Conservation (phyloP, 2,113 vertebrate species). For the Apus apus region DNA sequence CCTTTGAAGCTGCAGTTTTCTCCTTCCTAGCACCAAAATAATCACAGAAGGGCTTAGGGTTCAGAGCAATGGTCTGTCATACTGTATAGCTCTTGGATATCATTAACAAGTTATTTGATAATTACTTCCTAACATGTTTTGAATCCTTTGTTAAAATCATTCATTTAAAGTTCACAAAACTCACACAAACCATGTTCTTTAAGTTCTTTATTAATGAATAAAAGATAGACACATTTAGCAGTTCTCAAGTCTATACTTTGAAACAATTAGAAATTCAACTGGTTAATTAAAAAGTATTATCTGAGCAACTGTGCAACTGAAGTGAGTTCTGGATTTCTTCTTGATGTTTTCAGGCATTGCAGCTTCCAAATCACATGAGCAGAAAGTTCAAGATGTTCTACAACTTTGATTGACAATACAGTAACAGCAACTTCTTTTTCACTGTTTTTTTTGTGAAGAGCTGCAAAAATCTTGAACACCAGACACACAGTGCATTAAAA, state of each 20-base stretch:
- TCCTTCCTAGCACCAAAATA: conserved; percentile 3
- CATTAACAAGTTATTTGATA: conserved; percentile 54
- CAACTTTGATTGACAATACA: not conserved
- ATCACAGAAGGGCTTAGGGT: not conserved
- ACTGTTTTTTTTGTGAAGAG: not conserved
- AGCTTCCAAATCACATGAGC: not conserved
- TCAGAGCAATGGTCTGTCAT: not conserved
- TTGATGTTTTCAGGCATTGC: not conserved
- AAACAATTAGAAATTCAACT: conserved; percentile 1
- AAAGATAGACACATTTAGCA: not conserved
- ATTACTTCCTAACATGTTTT: conserved; percentile 20
- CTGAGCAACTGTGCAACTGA: not conserved
- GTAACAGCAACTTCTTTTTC: not conserved
- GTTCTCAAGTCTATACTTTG: not conserved
- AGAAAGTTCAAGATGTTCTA: not conserved
- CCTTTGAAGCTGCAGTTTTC: conserved; percentile 34
- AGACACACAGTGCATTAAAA: not conserved
- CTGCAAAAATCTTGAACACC: not conserved
- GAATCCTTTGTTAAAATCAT: not conserved
- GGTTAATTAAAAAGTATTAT: not conserved
- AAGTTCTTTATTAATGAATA: conserved; percentile 34
- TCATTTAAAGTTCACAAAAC: conserved; percentile 40
- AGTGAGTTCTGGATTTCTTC: not conserved
- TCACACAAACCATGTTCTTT: not conserved
- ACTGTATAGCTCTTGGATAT: not conserved